Base-by-base conservation (phyloP, 2,797 vertebrate species). In the Silurus lanzhouensis region DNA sequence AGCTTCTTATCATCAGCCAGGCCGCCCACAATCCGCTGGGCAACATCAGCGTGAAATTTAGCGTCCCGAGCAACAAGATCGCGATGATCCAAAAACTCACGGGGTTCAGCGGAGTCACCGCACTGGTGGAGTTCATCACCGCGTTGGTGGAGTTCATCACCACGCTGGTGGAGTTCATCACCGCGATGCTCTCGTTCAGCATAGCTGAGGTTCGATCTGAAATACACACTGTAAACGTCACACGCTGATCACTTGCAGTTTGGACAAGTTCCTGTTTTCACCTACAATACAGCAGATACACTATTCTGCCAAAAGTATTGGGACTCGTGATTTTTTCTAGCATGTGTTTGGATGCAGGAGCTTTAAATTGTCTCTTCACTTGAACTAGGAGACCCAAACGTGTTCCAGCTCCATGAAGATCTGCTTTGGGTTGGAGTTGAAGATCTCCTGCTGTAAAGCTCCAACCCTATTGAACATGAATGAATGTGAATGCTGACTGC, bases 1-100 rank as follows among this genome's bases (percentile, higher is more conserved):
- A 74, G 71, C 71, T 74, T 74, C 71, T 74, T 20, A 55, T 25
- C 71, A 55, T 74, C 6, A 74, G 13, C 71, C 71, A 52, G 8
- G 22, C 46, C 2, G 71, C 46, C 71, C 71, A 74, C 6, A 74
- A 52, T 15, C 71, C 71, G n/a, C 71, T 25, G 71, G 71, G 71
- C 46, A 74, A 55, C 71, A 14, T 52, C 12, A 74, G 71, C 13
- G 6, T 52, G 46, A 74, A 25, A 74, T 74, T 74, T 13, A 74
- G 46, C 12, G 22, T 7, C 22, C 46, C 71, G 2, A 74, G 71
- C 22, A 15, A 52, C 71, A 74, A 25, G 46, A 55, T 74, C 6
- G n/a, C 46, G 0, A 55, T 6, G 2, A 74, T 13, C n/a, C 46
- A 52, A 2, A 52, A 52, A 55, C 46, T 52, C 46, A 52, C 12